Evolutionary conservation across 2,888 invertebrate species (phyloP), one percentile per base, ranked within the genome.

Genomic region (Chironomus riparius): DNA sequence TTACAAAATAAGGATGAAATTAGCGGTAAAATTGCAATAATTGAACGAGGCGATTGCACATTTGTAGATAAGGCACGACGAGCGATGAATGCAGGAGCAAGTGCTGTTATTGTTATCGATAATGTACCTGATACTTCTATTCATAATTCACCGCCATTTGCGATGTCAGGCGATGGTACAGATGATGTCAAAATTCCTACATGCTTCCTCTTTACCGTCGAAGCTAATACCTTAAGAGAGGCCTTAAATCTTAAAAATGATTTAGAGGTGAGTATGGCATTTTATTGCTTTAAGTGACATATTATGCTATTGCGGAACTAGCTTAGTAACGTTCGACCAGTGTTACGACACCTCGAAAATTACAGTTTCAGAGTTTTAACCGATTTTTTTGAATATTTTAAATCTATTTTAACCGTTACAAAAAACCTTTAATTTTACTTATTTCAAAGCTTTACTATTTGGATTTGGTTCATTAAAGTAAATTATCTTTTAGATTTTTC

Each of bases 111-210:
- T 80, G 91, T 98, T 56, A 85, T 93, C 78, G 95, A 95, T 84
- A 95, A 95, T 83, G 88, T 90, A 12, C 86, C 88, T 4, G 92
- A 89, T 38, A 91, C 93, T 48, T 91, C 92, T 75, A 88, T 91
- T 65, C 88, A 89, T 47, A 89, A 87, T 72, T 91, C 93, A 2
- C 91, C 94, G 0, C 88, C 96, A 85, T 98, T 98, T 85, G 95
- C 96, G 4, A 98, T 98, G 98, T 95, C 96, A 0, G 96, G 96
- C 1, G 97, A 98, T 83, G 95, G 95, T 0, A 88, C 86, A 2
- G 91, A 93, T 79, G 93, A 96, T 82, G 92, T 97, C 6, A 87
- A 85, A 78, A 95, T 97, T 81, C 95, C 97, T 0, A 88, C 95
- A n/a, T 92, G 96, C 7, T 97, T 97, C 82, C 87, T 97, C 75